Conservation (phyloP, 2,797 vertebrate species). For the Lutjanus argentimaculatus region DNA sequence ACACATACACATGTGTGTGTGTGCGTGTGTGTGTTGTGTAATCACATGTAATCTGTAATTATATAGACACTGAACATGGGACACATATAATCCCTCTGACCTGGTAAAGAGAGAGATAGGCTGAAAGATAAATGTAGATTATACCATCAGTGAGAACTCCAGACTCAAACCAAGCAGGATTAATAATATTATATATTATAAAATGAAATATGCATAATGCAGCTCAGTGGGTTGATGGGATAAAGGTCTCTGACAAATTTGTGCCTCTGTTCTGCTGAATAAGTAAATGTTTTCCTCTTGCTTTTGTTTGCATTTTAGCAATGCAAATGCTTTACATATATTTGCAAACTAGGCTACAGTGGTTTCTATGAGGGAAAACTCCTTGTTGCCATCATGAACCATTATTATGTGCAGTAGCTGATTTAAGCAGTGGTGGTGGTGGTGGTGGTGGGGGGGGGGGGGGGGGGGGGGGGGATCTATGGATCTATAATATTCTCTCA, state of each 20-base stretch:
- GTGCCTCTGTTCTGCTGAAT: slow-evolving; percentile 22
- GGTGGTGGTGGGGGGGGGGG: no score
- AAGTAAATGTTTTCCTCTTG: neutral
- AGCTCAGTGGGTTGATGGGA: neutral
- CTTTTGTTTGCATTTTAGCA: neutral
- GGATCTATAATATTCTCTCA: no score
- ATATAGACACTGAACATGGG: slow-evolving; percentile 56
- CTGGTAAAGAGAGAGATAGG: slow-evolving; percentile 41
- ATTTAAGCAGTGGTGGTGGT: no score
- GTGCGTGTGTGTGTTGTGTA: slow-evolving; percentile 52
- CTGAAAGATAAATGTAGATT: slow-evolving; percentile 8
- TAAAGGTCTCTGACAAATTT: neutral
- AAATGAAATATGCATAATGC: slow-evolving; percentile 1
- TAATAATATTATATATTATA: slow-evolving; percentile 4
- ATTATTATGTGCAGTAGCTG: no score
- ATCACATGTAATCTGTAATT: slow-evolving; percentile 78
- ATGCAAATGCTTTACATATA: neutral
- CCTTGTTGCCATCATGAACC: no score
- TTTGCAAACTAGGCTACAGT: slow-evolving; percentile 14
- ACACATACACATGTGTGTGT: slow-evolving; percentile 33
- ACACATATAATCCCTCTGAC: slow-evolving; percentile 62
- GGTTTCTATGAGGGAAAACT: neutral
- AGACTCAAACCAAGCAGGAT: slow-evolving; percentile 9
- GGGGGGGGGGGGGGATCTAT: no score
- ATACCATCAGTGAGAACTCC: slow-evolving; percentile 21